Evolutionary conservation across 1,140 invertebrate genomes (phyloP).

Genomic region (Drosophila neocordata): DNA sequence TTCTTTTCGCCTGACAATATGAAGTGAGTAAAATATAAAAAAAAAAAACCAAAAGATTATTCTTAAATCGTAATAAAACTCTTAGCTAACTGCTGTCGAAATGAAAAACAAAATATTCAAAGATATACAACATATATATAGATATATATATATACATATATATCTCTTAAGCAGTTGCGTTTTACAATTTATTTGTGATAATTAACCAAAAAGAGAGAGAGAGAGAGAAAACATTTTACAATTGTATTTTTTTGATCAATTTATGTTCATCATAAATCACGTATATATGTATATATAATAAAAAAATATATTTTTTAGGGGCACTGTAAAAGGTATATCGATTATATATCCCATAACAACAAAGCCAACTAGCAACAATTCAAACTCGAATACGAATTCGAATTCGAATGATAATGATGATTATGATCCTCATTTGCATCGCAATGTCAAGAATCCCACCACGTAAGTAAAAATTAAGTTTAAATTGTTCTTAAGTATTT

Average conservation of each 20-base stretch:
- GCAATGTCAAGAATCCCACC: constrained; percentile 88
- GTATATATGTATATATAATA: constrained; percentile 28
- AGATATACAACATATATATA: background rate
- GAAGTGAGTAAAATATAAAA: constrained; percentile 58
- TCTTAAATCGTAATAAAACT: constrained; percentile 35
- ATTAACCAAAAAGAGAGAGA: background rate
- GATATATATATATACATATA: background rate
- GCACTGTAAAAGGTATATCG: constrained; percentile 44
- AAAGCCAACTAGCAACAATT: constrained; percentile 24
- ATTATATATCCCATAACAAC: constrained; percentile 27
- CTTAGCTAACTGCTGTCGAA: constrained; percentile 47
- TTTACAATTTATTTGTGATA: background rate
- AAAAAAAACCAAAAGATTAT: background rate
- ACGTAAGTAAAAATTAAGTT: constrained; percentile 85
- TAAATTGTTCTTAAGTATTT: background rate
- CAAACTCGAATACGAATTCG: background rate
- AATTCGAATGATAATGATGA: constrained; percentile 70
- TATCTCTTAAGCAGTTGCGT: background rate
- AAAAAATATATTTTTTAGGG: constrained; percentile 28
- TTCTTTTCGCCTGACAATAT: constrained; percentile 45
- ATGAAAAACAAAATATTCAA: constrained; percentile 5
- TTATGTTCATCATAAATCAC: constrained; percentile 39
- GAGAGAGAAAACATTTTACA: constrained; percentile 27
- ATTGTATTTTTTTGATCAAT: constrained; percentile 47
- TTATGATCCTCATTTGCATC: constrained; percentile 87